Base-by-base conservation (phyloP, 2,113 vertebrate species). In the Protobothrops mucrosquamatus region DNA sequence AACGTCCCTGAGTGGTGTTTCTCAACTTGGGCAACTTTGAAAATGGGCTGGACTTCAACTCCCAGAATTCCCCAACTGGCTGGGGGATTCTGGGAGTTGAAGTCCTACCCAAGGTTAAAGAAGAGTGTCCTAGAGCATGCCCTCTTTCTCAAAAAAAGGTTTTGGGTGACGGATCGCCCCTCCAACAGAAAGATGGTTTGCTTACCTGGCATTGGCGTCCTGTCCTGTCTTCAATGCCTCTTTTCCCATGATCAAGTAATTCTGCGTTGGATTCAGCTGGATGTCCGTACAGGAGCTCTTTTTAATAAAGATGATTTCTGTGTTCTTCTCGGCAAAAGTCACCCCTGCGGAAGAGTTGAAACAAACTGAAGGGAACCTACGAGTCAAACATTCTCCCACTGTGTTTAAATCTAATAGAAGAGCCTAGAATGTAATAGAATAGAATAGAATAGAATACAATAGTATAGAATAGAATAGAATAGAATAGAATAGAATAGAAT, bases 161-260 rank as follows among this genome's bases (percentile, higher is more conserved):
- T 39, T 39, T 3, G 69, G 15, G 4, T 7, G 69, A 20, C 20
- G 69, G 69, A 20, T 1, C 20, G 34, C 2, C 85, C 43, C 22
- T 48, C 20, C 85, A 46, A 23, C 43, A 3, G 5, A 22, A 51
- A 1, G 57, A 39, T 89, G 69, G 92, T 61, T n/a, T 48, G 96
- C 97, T 97, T 97, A 98, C 98, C 92, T 97, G 95, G 97, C 97
- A 34, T 5, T 96, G 94, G 96, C 97, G 61, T 96, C 97, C 46
- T 96, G 0, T n/a, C 90, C 97, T 48, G 97, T 98, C 93, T 96
- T 97, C 39, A 97, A 97, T 89, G 98, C 97, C 95, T 98, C 98
- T 94, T 98, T 97, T 26, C 99, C 99, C 98, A 98, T 98, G 94
- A 99, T 96, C 95, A 99, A 92, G 95, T 99, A 99, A 69, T 98